These are phyloP conservation scores for Pedicia rivosa DNA, from an alignment of 2,888 invertebrate genomes.

Conservation along the genomic window DNA sequence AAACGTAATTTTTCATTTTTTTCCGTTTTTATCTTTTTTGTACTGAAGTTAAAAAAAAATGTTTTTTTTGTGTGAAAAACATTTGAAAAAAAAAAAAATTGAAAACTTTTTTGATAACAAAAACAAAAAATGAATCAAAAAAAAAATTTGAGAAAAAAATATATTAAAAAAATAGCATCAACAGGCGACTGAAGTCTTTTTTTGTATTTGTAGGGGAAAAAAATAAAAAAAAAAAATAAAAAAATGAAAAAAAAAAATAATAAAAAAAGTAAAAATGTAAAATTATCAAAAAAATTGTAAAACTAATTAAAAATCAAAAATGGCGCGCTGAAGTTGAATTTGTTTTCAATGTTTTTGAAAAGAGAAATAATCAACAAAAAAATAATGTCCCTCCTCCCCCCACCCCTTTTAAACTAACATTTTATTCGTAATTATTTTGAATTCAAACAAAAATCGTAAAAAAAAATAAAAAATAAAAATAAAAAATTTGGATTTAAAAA, in stretches of 20 bases:
- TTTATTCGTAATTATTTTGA: too few species aligned
- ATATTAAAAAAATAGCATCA: slow-evolving; percentile 9
- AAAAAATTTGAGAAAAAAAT: slow-evolving; percentile 8
- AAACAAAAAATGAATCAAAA: slow-evolving; percentile 5
- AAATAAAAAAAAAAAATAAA: slow-evolving; percentile 21
- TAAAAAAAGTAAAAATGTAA: slow-evolving; percentile 9
- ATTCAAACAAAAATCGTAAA: too few species aligned
- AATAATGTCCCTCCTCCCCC: too few species aligned
- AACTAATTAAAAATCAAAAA: slow-evolving; percentile 28
- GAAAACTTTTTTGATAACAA: slow-evolving; percentile 2
- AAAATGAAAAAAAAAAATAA: slow-evolving; percentile 11
- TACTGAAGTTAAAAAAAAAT: too few species aligned
- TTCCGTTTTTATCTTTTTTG: too few species aligned
- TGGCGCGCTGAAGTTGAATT: background rate
- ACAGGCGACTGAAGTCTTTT: slow-evolving; percentile 1
- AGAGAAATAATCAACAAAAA: too few species aligned
- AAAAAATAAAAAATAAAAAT: too few species aligned
- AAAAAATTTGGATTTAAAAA: too few species aligned
- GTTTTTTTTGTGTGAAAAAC: too few species aligned
- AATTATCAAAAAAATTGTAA: slow-evolving; percentile 22
- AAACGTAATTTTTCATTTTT: background rate
- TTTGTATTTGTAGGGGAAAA: too few species aligned
- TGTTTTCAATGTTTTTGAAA: too few species aligned
- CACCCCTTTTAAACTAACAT: too few species aligned
- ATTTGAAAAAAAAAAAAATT: slow-evolving; percentile 3